A percentile compares a stretch with the other conserved stretches of the same genome.
Evolutionary conservation across 2,797 vertebrate genomes (phyloP).

Genomic region (Spondyliosoma cantharus): DNA sequence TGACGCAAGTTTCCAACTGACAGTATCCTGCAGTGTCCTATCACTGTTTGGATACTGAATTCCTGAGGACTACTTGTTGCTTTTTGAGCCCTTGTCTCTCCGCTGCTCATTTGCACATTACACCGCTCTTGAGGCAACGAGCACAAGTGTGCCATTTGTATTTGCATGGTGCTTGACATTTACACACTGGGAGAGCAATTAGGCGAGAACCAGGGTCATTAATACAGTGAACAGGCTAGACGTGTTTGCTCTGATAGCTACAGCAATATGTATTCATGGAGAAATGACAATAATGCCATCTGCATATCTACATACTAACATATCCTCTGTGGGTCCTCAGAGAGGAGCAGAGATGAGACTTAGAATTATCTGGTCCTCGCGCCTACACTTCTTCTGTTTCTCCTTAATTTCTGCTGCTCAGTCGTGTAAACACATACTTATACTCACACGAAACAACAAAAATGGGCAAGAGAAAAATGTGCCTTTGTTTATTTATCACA

Average conservation of each 20-base stretch:
- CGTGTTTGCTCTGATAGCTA: conserved; percentile 58
- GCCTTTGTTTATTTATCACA: conserved; percentile 30
- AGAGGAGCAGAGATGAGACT: conserved; percentile 30
- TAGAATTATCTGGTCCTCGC: conserved; percentile 25
- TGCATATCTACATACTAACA: conserved; percentile 33
- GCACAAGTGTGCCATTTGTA: conserved; percentile 71
- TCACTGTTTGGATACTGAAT: conserved; percentile 43
- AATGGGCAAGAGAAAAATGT: not conserved
- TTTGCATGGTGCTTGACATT: conserved; percentile 81
- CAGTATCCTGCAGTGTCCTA: not conserved
- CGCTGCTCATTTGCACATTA: conserved; percentile 64
- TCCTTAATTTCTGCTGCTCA: conserved; percentile 27
- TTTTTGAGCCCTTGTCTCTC: conserved; percentile 35
- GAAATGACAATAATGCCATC: conserved; percentile 50
- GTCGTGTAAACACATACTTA: conserved; percentile 5
- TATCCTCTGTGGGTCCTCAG: conserved; percentile 36
- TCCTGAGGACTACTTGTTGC: conserved; percentile 63
- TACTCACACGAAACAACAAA: not conserved
- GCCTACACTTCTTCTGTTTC: conserved; percentile 51
- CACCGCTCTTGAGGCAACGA: conserved; percentile 67
- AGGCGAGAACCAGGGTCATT: conserved; percentile 73
- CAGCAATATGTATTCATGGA: conserved; percentile 51
- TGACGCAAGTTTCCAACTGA: conserved; percentile 23
- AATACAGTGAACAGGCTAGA: conserved; percentile 67
- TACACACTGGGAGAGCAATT: conserved; percentile 79